Evolutionary conservation across 2,888 invertebrate genomes (phyloP).

Genomic region (Xanthostigma xanthostigma): DNA sequence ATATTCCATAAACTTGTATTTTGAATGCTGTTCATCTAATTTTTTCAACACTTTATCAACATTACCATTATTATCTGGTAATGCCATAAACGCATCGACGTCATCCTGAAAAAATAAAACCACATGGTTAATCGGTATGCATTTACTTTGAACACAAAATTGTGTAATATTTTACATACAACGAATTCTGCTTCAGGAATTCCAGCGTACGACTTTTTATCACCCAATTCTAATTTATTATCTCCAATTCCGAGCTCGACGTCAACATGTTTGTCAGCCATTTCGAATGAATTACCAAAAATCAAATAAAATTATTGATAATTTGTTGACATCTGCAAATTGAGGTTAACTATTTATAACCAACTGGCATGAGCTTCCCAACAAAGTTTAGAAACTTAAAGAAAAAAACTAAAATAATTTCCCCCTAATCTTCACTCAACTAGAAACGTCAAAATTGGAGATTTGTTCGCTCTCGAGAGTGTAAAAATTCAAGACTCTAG

Average conservation of each 20-base stretch:
- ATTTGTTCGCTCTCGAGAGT: no score
- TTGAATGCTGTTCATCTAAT: constrained; percentile 85
- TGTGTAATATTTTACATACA: constrained; percentile 37
- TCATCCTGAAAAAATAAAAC: constrained; percentile 53
- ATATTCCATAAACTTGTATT: constrained; percentile 95
- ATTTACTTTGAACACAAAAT: constrained; percentile 2
- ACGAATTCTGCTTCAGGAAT: constrained; percentile 82
- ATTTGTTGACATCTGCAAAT: no score
- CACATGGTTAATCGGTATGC: not conserved
- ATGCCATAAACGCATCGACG: constrained; percentile 84
- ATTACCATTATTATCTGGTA: constrained; percentile 63
- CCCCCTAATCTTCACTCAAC: no score
- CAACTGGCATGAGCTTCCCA: no score
- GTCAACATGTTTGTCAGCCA: no score
- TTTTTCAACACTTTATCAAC: constrained; percentile 74
- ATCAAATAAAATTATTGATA: no score
- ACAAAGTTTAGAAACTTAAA: no score
- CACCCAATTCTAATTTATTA: constrained; percentile 19
- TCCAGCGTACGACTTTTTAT: constrained; percentile 55
- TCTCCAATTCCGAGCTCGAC: not conserved
- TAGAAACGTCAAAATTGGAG: no score
- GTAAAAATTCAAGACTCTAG: no score
- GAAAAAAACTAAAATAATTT: no score
- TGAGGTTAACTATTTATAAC: no score
- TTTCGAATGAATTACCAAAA: no score